Percentiles rank a stretch among this genome's conserved stretches.
These are phyloP conservation scores for Eupeodes latifasciatus DNA, from an alignment of 2,888 invertebrate genomes.

Conservation along the genomic window DNA sequence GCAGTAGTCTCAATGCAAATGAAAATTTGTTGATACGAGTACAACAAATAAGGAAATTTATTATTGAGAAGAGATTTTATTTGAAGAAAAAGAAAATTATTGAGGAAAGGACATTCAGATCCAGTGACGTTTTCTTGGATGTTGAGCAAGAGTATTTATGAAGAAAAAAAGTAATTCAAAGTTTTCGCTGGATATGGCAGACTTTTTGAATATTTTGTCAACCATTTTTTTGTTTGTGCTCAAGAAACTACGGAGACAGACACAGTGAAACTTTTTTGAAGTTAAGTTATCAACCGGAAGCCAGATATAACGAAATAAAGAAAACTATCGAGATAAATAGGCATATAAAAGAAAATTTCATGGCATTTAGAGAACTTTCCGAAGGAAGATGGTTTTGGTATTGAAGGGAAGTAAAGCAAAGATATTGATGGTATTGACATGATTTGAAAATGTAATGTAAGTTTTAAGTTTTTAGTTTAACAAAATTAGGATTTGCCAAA, in stretches of 20 bases:
- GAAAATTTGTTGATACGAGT: slow-evolving; percentile 34
- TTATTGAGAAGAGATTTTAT: not conserved
- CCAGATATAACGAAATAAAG: not conserved
- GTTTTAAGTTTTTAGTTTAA: too few species aligned
- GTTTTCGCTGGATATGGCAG: not conserved
- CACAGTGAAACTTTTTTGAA: not conserved
- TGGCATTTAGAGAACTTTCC: not conserved
- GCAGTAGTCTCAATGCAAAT: slow-evolving; percentile 28
- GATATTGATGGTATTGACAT: too few species aligned
- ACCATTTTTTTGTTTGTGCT: not conserved
- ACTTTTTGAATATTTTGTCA: not conserved
- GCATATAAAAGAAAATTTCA: not conserved
- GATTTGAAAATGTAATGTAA: too few species aligned
- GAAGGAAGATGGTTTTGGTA: not conserved
- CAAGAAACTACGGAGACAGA: too few species aligned
- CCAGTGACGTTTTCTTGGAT: not conserved
- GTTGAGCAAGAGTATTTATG: not conserved
- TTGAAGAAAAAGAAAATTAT: not conserved
- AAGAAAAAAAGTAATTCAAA: not conserved
- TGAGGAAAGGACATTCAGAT: not conserved
- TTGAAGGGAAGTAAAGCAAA: too few species aligned
- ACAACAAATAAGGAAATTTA: slow-evolving; percentile 15
- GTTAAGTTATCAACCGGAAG: not conserved
- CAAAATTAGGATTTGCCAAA: too few species aligned
- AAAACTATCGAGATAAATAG: not conserved